Conservation (phyloP, 2,888 invertebrate genomes). For the Ferrisia virgata region DNA sequence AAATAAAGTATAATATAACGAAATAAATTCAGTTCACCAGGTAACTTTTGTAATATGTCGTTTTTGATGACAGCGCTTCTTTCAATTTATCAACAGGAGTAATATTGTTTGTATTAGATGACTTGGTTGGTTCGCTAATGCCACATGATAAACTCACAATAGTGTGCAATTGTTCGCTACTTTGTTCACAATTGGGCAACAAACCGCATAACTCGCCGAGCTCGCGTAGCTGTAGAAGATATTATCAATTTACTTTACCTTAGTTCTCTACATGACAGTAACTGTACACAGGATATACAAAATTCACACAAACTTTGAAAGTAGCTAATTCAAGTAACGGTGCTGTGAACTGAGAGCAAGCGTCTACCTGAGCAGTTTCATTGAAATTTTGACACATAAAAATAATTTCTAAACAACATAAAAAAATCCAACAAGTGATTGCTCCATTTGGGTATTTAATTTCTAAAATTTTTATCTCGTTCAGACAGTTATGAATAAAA, state of each 20-base stretch:
- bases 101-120: constrained; percentile 58
- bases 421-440: constrained; percentile 82
- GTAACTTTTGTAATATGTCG: constrained; percentile 84
- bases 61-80: constrained; percentile 84
- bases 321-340: constrained; percentile 67
- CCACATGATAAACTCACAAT: constrained; percentile 89
- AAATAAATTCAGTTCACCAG: constrained; percentile 57
- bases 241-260: neutral
- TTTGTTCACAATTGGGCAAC: constrained; percentile 75
- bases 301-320: constrained; percentile 13
- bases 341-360: constrained; percentile 80
- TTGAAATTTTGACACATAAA: constrained; percentile 71
- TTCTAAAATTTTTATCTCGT: constrained; percentile 78
- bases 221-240: constrained; percentile 65
- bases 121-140: constrained; percentile 71
- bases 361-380: constrained; percentile 62
- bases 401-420: constrained; percentile 84
- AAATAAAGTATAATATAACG: neutral
- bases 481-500: constrained; percentile 84
- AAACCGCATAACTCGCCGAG: constrained; percentile 87
- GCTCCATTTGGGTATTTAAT: constrained; percentile 78
- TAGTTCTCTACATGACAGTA: too few relatives aligned
- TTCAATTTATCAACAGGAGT: constrained; percentile 78
- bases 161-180: constrained; percentile 83
- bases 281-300: too few relatives aligned